Percentiles rank a stretch among this genome's conserved stretches.
Conservation (phyloP, 2,113 vertebrate genomes). For the Amblyornis subalaris region DNA sequence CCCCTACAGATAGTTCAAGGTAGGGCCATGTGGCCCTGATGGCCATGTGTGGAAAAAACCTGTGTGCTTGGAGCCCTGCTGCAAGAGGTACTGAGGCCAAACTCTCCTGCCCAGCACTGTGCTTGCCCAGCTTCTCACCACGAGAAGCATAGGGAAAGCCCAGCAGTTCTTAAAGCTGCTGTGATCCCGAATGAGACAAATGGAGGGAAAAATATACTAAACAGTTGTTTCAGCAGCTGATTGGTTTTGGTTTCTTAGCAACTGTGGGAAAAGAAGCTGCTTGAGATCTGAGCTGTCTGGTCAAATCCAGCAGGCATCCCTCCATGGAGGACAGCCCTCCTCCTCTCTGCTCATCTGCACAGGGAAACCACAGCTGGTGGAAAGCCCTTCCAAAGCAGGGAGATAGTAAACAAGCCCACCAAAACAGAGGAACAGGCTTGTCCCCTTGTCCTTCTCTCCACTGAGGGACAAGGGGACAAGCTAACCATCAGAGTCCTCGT, state of each 20-base stretch:
- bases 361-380: background rate
- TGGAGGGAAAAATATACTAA: background rate
- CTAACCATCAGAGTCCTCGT: background rate
- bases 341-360: background rate
- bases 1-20: background rate
- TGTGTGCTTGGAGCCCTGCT: background rate
- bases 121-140: background rate
- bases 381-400: background rate
- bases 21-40: background rate
- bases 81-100: background rate
- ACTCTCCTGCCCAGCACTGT: background rate
- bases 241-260: slow-evolving; percentile 55
- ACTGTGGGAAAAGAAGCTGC: slow-evolving; percentile 10
- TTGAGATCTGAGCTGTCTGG: slow-evolving; percentile 8
- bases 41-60: background rate
- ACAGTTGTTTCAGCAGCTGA: background rate
- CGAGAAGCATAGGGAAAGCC: background rate
- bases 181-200: background rate
- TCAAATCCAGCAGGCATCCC: background rate
- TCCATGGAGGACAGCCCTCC: background rate
- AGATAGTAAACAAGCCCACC: background rate
- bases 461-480: background rate
- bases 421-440: background rate
- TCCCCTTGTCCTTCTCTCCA: background rate
- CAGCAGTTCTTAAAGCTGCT: background rate